These are phyloP conservation scores for Drosophila obscura DNA, from an alignment of 1,140 invertebrate genomes.

Conservation along the genomic window DNA sequence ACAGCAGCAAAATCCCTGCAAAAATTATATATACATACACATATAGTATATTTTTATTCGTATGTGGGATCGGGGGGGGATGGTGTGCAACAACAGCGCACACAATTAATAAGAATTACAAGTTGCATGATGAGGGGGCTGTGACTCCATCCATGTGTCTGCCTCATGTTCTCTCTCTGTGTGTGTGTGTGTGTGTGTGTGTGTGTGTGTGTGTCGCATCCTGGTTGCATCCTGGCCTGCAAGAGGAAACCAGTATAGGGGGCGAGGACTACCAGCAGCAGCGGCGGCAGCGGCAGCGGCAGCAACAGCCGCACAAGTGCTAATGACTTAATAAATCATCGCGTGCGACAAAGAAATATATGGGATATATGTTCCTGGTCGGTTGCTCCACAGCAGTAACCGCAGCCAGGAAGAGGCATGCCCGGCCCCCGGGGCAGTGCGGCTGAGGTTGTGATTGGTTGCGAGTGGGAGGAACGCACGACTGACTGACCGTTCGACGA, in stretches of 20 bases:
- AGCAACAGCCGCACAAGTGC: slow-evolving; percentile 76
- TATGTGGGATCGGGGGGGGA: not conserved
- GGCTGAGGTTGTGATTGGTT: slow-evolving; percentile 43
- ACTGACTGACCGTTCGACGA: not conserved
- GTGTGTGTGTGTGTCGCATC: slow-evolving; percentile 34
- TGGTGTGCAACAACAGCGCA: slow-evolving; percentile 36
- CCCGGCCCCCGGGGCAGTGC: slow-evolving; percentile 10
- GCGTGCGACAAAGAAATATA: slow-evolving; percentile 81
- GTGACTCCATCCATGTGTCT: not conserved
- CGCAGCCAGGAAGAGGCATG: slow-evolving; percentile 44
- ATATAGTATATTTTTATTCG: not conserved
- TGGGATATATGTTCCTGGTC: slow-evolving; percentile 56
- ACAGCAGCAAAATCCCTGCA: slow-evolving; percentile 11
- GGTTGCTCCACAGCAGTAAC: slow-evolving; percentile 16
- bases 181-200: slow-evolving; percentile 17
- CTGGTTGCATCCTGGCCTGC: slow-evolving; percentile 29
- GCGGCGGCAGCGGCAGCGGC: slow-evolving; percentile 14
- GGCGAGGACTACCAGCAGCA: slow-evolving; percentile 45
- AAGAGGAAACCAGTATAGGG: slow-evolving; percentile 19
- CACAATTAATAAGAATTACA: slow-evolving; percentile 84
- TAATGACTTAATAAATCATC: slow-evolving; percentile 84
- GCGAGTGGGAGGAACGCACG: not conserved
- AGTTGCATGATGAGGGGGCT: slow-evolving; percentile 60
- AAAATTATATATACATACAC: slow-evolving; percentile 25
- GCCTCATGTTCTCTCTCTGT: not conserved